Evolutionary conservation across 2,113 vertebrate species (phyloP).

Genomic region (Trematocara variabile): DNA sequence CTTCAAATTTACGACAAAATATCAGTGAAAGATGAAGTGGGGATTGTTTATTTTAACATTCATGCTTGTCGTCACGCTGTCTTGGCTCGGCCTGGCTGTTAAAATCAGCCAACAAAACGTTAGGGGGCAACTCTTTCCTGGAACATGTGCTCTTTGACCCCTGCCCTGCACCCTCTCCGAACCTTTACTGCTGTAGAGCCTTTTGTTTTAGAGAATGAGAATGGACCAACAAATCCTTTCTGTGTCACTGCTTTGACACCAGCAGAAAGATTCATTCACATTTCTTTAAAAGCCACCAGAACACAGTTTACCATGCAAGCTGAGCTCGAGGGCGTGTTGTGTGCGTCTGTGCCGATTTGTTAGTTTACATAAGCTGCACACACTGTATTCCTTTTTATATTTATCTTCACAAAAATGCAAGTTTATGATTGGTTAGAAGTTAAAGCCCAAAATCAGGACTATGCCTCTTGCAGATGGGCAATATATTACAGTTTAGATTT

Average conservation of each 20-base stretch:
- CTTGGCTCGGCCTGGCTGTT: conserved; percentile 18
- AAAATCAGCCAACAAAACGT: conserved; percentile 44
- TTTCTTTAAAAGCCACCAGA: conserved; percentile 5
- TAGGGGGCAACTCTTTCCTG: conserved; percentile 41
- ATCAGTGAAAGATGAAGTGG: conserved; percentile 8
- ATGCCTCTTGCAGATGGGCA: not conserved
- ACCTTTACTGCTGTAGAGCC: not conserved
- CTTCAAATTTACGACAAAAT: not conserved
- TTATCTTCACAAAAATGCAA: not conserved
- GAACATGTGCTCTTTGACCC: conserved; percentile 65
- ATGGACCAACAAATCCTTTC: conserved; percentile 3
- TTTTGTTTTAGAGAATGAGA: conserved; percentile 52
- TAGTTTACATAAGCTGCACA: not conserved
- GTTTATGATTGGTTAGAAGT: not conserved
- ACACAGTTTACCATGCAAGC: not conserved
- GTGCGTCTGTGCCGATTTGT: not conserved
- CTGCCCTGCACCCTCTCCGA: not conserved
- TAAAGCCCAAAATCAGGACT: not conserved
- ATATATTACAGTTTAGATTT: not conserved
- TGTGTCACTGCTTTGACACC: conserved; percentile 6
- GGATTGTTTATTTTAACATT: conserved; percentile 42
- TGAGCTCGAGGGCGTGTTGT: not conserved
- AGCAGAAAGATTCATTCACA: not conserved
- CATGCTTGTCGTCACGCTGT: conserved; percentile 25
- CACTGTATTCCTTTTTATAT: not conserved